Percentiles rank a stretch among this genome's conserved stretches.
These are phyloP conservation scores for Panagrolaimus sp. DNA, from an alignment of 1,140 invertebrate species.

Conservation along the genomic window DNA sequence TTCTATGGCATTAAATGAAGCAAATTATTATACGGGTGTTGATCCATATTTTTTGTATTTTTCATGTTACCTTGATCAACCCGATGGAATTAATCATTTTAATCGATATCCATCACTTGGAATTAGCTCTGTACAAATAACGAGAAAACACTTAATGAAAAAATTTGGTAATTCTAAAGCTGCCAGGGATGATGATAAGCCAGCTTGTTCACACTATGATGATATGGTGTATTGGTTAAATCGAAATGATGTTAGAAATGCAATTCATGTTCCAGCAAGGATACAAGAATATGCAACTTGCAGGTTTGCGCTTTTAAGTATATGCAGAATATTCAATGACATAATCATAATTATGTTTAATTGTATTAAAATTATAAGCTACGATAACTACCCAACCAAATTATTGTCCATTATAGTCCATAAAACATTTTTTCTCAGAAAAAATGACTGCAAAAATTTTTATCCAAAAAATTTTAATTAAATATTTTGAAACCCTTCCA, in stretches of 20 bases:
- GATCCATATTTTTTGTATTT: slow-evolving; percentile 43
- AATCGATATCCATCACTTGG: background rate
- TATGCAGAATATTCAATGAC: too few species aligned
- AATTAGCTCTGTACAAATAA: background rate
- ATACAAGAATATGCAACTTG: slow-evolving; percentile 6
- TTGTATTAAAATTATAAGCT: too few species aligned
- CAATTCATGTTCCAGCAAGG: background rate
- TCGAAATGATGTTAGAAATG: background rate
- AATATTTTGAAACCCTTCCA: too few species aligned
- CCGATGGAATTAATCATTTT: slow-evolving; percentile 1
- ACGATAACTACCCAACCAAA: too few species aligned
- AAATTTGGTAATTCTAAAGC: background rate
- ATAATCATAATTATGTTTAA: too few species aligned
- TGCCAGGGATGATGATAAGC: background rate
- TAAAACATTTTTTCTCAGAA: too few species aligned
- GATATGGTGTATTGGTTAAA: background rate
- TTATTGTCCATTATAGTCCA: too few species aligned
- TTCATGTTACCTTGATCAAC: slow-evolving; percentile 31
- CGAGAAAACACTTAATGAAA: background rate
- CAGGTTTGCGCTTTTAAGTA: background rate
- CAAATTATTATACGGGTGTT: slow-evolving; percentile 35
- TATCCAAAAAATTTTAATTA: too few species aligned
- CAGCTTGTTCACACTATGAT: background rate
- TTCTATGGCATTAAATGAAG: slow-evolving; percentile 11
- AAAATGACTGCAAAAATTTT: too few species aligned